These are phyloP conservation scores for Xyliphius kryptos DNA, from an alignment of 2,113 vertebrate species.

Conservation along the genomic window DNA sequence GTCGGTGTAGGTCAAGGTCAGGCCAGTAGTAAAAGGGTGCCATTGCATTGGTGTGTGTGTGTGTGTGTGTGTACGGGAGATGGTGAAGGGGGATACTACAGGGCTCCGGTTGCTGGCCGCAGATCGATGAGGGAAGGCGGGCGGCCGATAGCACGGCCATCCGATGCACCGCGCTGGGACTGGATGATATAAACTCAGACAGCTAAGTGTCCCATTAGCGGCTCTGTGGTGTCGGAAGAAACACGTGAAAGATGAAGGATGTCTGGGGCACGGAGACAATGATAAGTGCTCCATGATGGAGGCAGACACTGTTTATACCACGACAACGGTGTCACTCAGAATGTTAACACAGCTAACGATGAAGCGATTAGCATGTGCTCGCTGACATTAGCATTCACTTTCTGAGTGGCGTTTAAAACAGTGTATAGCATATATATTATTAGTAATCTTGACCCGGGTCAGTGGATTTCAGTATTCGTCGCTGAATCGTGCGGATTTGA, in stretches of 20 bases:
- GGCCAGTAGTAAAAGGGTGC: constrained; percentile 43
- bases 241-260: no score
- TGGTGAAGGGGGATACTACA: constrained; percentile 61
- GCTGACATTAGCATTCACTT: neutral
- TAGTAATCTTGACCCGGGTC: no score
- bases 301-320: no score
- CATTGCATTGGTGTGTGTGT: constrained; percentile 10
- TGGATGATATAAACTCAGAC: constrained; percentile 65
- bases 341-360: no score
- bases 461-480: no score
- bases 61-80: constrained; percentile 50
- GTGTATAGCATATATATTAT: no score
- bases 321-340: no score
- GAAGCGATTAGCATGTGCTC: no score
- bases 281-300: constrained; percentile 2
- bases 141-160: constrained; percentile 52
- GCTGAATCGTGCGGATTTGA: no score
- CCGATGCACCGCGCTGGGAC: constrained; percentile 64
- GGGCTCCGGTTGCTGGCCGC: constrained; percentile 70
- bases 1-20: constrained; percentile 63
- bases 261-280: no score
- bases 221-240: constrained; percentile 34
- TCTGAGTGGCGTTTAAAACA: no score
- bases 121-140: constrained; percentile 68
- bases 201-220: constrained; percentile 75